These are phyloP conservation scores for Clamator glandarius DNA, from an alignment of 2,797 vertebrate genomes.

Conservation along the genomic window DNA sequence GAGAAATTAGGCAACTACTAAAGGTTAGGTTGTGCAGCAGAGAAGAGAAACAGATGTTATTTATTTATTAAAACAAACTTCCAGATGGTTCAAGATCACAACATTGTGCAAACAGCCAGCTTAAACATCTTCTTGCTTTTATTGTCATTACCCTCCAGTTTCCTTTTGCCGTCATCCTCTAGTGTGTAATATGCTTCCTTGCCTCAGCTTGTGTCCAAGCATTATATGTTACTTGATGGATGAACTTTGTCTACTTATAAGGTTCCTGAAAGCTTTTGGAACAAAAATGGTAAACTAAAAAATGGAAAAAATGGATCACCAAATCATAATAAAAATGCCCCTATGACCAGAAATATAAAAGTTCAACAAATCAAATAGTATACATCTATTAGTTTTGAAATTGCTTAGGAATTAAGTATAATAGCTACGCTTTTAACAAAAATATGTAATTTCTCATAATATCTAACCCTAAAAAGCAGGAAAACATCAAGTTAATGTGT, in stretches of 20 bases:
- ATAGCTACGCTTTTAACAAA: neutral
- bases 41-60: conserved; percentile 18
- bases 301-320: neutral
- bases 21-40: neutral
- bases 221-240: neutral
- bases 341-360: neutral
- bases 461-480: neutral
- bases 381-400: neutral
- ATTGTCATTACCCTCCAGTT: neutral
- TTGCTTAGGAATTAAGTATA: neutral
- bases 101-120: neutral
- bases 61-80: conserved; percentile 51
- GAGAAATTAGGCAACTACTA: neutral
- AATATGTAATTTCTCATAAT: neutral
- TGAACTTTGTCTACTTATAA: neutral
- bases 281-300: neutral
- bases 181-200: neutral
- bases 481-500: neutral
- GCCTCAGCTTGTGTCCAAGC: neutral
- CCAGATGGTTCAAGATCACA: conserved; percentile 6
- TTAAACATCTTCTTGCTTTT: neutral
- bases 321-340: neutral
- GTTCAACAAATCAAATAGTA: neutral
- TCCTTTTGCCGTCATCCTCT: neutral
- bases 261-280: neutral